These are phyloP conservation scores for Eristalinus sepulchralis DNA, from an alignment of 2,888 invertebrate genomes.

Conservation along the genomic window DNA sequence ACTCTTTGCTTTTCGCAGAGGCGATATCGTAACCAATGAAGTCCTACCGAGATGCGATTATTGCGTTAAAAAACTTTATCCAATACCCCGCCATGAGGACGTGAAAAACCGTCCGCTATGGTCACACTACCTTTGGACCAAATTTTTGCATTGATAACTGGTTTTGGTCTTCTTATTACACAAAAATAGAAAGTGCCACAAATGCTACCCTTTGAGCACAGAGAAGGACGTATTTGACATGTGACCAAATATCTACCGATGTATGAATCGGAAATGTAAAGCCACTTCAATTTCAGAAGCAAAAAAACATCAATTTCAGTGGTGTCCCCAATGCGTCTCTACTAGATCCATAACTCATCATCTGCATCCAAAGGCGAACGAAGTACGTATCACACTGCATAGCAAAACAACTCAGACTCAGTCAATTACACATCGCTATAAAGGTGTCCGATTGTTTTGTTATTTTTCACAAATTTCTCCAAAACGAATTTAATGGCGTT, in stretches of 20 bases:
- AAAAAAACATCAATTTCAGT: too few species aligned
- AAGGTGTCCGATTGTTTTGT: not conserved
- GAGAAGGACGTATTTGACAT: too few species aligned
- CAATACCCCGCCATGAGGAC: conserved; percentile 94
- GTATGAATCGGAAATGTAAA: too few species aligned
- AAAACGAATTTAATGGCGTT: conserved; percentile 25
- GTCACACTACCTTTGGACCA: too few species aligned
- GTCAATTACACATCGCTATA: not conserved
- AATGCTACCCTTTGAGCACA: too few species aligned
- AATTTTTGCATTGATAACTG: too few species aligned
- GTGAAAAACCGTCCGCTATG: conserved; percentile 93
- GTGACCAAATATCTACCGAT: too few species aligned
- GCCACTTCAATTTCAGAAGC: too few species aligned
- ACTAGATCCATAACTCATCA: not conserved
- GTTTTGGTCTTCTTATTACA: too few species aligned
- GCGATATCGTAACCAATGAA: conserved; percentile 96
- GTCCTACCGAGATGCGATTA: conserved; percentile 94
- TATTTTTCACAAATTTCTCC: not conserved
- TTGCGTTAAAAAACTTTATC: conserved; percentile 97
- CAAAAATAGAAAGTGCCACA: too few species aligned
- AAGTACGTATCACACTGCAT: not conserved
- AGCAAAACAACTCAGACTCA: not conserved
- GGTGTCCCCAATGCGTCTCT: too few species aligned
- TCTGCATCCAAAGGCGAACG: not conserved
- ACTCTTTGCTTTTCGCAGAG: conserved; percentile 97